These are phyloP conservation scores for Nylanderia fulva DNA, from an alignment of 1,140 invertebrate species.

Conservation along the genomic window DNA sequence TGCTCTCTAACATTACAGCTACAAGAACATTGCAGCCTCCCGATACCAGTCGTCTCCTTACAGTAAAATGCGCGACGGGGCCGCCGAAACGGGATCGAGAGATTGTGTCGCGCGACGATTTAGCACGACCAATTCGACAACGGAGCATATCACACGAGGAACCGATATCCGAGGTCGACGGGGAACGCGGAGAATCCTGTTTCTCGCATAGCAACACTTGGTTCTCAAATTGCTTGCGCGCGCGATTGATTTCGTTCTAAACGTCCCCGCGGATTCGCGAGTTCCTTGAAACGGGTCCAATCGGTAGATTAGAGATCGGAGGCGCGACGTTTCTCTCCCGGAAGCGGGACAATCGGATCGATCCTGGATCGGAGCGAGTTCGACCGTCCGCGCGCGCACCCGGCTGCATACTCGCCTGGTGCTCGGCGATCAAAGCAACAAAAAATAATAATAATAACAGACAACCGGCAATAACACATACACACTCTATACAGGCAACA, in stretches of 20 bases:
- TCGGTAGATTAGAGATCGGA: constrained; percentile 56
- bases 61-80: constrained; percentile 79
- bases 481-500: constrained; percentile 77
- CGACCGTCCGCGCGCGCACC: constrained; percentile 61
- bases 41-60: constrained; percentile 85
- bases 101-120: constrained; percentile 28
- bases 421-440: constrained; percentile 57
- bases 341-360: constrained; percentile 12
- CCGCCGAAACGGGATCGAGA: constrained; percentile 40
- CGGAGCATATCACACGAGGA: constrained; percentile 40
- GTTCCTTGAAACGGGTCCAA: constrained; percentile 51
- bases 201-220: background rate
- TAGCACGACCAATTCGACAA: constrained; percentile 53
- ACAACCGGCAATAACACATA: constrained; percentile 80
- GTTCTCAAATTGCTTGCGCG: background rate
- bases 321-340: background rate
- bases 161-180: constrained; percentile 5
- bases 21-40: constrained; percentile 81
- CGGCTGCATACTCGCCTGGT: constrained; percentile 84
- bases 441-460: constrained; percentile 41
- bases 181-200: background rate
- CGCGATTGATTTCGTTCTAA: constrained; percentile 18
- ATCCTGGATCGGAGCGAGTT: constrained; percentile 49
- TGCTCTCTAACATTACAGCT: constrained; percentile 75
- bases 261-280: constrained; percentile 24